Percentiles rank a stretch among this genome's conserved stretches.
These are phyloP conservation scores for Cynopterus sphinx DNA, from an alignment of 2,797 vertebrate genomes.

Conservation along the genomic window DNA sequence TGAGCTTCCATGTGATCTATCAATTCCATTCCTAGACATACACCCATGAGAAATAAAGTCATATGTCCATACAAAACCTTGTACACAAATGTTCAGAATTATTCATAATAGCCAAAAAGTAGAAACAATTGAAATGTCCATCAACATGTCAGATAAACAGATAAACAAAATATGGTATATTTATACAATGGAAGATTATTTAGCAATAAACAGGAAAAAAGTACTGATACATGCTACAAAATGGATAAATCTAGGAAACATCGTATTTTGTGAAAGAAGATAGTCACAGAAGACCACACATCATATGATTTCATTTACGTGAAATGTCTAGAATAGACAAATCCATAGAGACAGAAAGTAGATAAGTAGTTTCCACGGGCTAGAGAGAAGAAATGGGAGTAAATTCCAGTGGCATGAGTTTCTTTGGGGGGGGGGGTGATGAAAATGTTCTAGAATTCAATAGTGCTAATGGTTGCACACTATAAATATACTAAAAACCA, in stretches of 20 bases:
- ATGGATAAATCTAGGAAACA: not conserved
- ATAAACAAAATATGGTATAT: not conserved
- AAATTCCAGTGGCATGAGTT: not conserved
- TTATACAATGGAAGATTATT: not conserved
- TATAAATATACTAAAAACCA: constrained; percentile 24
- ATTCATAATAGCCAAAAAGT: not conserved
- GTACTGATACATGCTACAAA: not conserved
- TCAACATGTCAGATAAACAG: not conserved
- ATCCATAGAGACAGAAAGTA: not conserved
- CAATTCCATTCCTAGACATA: not conserved
- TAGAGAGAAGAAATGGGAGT: not conserved
- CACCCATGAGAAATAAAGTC: constrained; percentile 11
- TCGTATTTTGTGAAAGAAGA: not conserved
- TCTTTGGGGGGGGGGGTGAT: not conserved
- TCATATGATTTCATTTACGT: not conserved
- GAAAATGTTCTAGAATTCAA: constrained; percentile 19
- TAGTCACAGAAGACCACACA: not conserved
- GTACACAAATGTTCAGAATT: not conserved
- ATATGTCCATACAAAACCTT: not conserved
- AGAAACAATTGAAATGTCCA: not conserved
- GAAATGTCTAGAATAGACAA: constrained; percentile 45
- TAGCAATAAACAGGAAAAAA: constrained; percentile 21
- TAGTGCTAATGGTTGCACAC: not conserved
- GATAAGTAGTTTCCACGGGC: not conserved
- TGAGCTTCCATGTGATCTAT: not conserved